Evolutionary conservation across 2,888 invertebrate species (phyloP), one percentile per base, ranked within the genome.

Genomic region (Eurytoma californica): DNA sequence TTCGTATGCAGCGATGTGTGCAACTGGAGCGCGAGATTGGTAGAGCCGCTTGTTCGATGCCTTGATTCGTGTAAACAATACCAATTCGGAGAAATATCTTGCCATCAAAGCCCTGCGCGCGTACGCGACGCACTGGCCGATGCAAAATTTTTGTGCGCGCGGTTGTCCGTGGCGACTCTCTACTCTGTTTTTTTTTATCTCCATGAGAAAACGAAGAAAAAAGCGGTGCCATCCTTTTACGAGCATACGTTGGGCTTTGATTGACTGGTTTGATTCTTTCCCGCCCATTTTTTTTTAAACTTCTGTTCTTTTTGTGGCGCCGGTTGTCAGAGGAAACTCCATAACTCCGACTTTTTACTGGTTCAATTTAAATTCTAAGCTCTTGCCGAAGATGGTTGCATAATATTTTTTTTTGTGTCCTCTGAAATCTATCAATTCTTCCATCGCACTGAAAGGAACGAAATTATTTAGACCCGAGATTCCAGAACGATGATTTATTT

Each of bases 1-100:
- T 80, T 80, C 28, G 49, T 18, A 20, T 47, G 63, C 58, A 28
- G 53, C 16, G 67, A 67, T 53, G 60, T 49, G 16, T 53, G n/a
- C 53, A 53, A 9, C 9, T 0, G 13, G 9, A 39, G 49, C 5
- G 49, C 51, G n/a, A 49, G 3, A 20, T 18, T n/a, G 30, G 24
- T 18, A 24, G 18, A 49, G 49, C 47, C 20, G 20, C 49, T 60
- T 60, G 58, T 47, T 63, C 49, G 24, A 49, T 39, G 66, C 57
- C 70, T 73, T 77, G 77, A 77, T 74, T 80, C 73, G 73, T 77
- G 80, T 80, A 80, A 80, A 77, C 77, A 80, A 80, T 77, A 80
- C 77, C 70, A 49, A 69, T 63, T 79, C 66, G 69, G 55, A 58
- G 73, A 65, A 74, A 77, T 77, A 77, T 80, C 80, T 72, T 73